phyloP scores from a whole-genome alignment of 2,797 vertebrate genomes.

The Gallinago solitaria region DNA sequence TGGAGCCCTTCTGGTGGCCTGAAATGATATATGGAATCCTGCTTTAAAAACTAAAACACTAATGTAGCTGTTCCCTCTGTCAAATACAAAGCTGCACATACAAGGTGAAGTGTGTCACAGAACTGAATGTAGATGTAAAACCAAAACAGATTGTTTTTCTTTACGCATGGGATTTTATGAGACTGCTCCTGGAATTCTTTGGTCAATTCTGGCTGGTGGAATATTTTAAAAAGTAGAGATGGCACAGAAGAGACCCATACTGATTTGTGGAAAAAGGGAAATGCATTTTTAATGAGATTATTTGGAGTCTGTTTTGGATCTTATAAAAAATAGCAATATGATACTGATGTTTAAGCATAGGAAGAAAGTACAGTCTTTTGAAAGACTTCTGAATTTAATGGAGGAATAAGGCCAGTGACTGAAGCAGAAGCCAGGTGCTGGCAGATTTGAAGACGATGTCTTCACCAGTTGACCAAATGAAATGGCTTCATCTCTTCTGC shows the following conservation, averaged over 20 bases:
- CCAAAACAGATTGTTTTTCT: background rate
- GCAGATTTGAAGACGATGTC: background rate
- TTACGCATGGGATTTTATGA: background rate
- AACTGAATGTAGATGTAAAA: background rate
- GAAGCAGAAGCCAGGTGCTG: background rate
- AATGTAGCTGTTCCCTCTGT: background rate
- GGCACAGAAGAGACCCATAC: background rate
- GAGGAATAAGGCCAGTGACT: background rate
- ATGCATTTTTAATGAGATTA: background rate
- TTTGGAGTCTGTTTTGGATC: background rate
- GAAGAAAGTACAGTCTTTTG: background rate
- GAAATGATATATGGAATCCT: background rate
- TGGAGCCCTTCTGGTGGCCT: background rate
- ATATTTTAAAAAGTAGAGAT: background rate
- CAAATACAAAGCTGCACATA: background rate
- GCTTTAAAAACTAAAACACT: background rate
- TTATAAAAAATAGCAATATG: background rate
- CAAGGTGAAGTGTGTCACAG: background rate
- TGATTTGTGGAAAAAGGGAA: background rate
- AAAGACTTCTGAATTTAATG: background rate
- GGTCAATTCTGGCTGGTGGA: background rate
- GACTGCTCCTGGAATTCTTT: background rate
- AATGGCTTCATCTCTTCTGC: background rate
- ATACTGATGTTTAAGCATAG: background rate
- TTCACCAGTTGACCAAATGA: background rate